Base-by-base conservation (phyloP, 2,888 invertebrate genomes). In the Epinotia demarniana region DNA sequence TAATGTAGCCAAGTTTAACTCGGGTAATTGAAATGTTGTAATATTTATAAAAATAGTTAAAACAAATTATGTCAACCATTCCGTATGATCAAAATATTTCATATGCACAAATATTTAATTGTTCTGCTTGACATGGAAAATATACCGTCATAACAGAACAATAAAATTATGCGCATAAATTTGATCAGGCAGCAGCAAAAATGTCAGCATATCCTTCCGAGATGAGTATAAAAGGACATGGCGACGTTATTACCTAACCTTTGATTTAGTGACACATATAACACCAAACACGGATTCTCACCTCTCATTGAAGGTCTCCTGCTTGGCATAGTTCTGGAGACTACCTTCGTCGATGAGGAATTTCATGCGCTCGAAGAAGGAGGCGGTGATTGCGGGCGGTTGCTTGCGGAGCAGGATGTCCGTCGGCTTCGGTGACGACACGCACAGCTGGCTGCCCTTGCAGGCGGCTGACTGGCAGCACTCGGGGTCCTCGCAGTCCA, bases 271-370 rank as follows among this genome's bases (percentile, higher is more conserved):
- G 76, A 79, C 88, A 85, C 80, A 76, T 81, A 77, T 81, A 90
- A 92, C 92, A 93, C 81, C 86, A 80, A 92, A 91, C 91, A 91
- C 78, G 61, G 79, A 81, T 78, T 75, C 96, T 95, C 96, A 99
- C 99, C 98, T 99, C 95, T 99, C 99, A 93, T 99, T 99, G 94
- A 99, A 99, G 49, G 98, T 98, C 88, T 98, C 98, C 88, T 97
- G 96, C 82, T 98, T 97, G 12, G 99, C 99, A 92, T 99, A 99
- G 92, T 98, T 99, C 92, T 99, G 99, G 71, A 99, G 96, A 89
- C 99, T 99, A 88, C 99, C 98, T 90, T 99, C 99, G 91, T 99
- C 99, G 81, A 99, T 99, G 80, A 99, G 95, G 95, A 99, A 99
- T 88, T 98, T 98, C 98, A 99, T 99, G 85, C 99, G 96, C 89